A percentile compares a stretch with the other conserved stretches of the same genome.
Evolutionary conservation across 2,113 vertebrate genomes (phyloP).

Genomic region (Albula goreensis): DNA sequence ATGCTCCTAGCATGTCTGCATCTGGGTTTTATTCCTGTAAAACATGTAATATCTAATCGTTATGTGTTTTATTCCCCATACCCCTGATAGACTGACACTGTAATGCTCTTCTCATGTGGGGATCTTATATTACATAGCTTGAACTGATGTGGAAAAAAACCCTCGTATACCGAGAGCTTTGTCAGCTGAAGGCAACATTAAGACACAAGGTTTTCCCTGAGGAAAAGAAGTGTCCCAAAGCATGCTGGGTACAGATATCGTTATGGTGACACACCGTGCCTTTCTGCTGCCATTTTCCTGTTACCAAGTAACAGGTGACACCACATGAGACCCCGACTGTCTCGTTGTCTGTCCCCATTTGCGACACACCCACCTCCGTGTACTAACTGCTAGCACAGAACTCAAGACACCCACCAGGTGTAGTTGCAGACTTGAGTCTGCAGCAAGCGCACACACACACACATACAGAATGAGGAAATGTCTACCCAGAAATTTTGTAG

Average conservation of each 20-base stretch:
- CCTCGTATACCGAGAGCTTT: conserved; percentile 6
- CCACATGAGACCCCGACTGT: background rate
- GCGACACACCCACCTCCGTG: background rate
- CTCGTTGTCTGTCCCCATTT: background rate
- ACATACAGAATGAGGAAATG: too few species aligned
- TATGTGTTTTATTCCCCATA: background rate
- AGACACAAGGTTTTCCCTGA: background rate
- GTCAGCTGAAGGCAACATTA: conserved; percentile 13
- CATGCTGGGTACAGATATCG: background rate
- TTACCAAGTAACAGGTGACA: conserved; percentile 32
- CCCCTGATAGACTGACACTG: conserved; percentile 15
- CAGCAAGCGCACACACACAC: background rate
- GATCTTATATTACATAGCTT: conserved; percentile 13
- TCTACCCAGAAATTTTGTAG: too few species aligned
- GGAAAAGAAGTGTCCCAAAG: conserved; percentile 5
- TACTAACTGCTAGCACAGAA: background rate
- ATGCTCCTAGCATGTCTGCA: background rate
- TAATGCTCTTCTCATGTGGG: conserved; percentile 21
- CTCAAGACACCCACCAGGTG: background rate
- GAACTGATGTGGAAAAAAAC: conserved; percentile 16
- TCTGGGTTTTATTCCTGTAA: background rate
- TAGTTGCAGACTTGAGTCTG: background rate
- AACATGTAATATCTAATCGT: conserved; percentile 9
- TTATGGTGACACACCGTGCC: conserved; percentile 20
- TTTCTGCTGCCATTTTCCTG: background rate